phyloP scores from a whole-genome alignment of 2,797 vertebrate genomes.

The Clamator glandarius region DNA sequence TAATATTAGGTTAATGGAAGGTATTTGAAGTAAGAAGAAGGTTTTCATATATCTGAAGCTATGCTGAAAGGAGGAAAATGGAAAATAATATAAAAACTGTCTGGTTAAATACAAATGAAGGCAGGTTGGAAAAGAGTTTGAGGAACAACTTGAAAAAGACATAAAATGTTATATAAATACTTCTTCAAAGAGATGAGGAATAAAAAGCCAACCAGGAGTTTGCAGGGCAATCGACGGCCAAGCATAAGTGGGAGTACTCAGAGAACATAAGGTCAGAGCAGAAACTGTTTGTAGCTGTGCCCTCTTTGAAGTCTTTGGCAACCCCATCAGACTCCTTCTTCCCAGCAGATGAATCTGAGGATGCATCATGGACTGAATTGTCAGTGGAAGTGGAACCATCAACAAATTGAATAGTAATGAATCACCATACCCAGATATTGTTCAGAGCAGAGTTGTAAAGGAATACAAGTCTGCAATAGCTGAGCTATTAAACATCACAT shows the following conservation, averaged over 20 bases:
- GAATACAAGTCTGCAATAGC: background rate
- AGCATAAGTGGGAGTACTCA: background rate
- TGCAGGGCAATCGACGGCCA: background rate
- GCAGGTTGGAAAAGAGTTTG: background rate
- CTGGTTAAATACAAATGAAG: background rate
- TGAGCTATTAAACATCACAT: background rate
- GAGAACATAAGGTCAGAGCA: background rate
- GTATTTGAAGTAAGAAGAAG: background rate
- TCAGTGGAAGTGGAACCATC: background rate
- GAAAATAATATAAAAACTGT: background rate
- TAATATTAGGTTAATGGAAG: background rate
- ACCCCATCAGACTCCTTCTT: background rate
- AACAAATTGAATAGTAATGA: background rate
- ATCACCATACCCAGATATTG: background rate
- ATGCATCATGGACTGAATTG: background rate
- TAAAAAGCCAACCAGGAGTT: background rate
- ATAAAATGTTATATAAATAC: background rate
- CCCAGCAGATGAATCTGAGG: background rate
- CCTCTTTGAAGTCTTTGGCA: background rate
- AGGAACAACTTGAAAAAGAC: background rate
- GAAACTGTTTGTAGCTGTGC: background rate
- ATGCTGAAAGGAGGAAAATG: background rate
- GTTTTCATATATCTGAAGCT: conserved; percentile 8
- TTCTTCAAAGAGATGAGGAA: background rate
- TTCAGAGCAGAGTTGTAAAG: background rate